These are phyloP conservation scores for Trichomycterus rosablanca DNA, from an alignment of 2,113 vertebrate genomes.

Conservation along the genomic window DNA sequence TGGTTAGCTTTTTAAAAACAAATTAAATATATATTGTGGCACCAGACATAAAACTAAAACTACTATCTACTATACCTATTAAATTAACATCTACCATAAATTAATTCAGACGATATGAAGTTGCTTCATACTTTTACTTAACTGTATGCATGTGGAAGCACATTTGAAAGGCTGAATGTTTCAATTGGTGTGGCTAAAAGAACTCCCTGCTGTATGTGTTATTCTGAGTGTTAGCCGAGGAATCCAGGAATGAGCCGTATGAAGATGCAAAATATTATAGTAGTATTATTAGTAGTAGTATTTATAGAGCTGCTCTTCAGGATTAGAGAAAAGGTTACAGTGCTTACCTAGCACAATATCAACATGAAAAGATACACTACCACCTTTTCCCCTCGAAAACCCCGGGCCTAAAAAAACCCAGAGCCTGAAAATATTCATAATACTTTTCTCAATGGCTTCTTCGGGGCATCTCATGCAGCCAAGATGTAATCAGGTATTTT, in stretches of 20 bases:
- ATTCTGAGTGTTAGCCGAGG: slow-evolving; percentile 5
- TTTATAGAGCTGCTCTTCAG: slow-evolving; percentile 42
- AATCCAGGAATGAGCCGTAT: slow-evolving; percentile 17
- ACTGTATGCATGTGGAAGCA: slow-evolving; percentile 9
- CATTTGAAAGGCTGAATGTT: slow-evolving; percentile 12
- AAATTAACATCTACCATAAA: too few species aligned
- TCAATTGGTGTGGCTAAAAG: slow-evolving; percentile 5
- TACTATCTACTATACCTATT: too few species aligned
- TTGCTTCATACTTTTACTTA: too few species aligned
- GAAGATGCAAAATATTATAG: slow-evolving; percentile 5
- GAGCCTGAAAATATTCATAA: slow-evolving; percentile 18
- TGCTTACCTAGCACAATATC: slow-evolving; percentile 11
- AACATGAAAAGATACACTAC: slow-evolving; percentile 9
- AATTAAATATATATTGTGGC: too few species aligned
- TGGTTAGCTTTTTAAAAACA: too few species aligned
- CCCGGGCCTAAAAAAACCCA: too few species aligned
- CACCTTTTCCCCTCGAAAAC: background rate
- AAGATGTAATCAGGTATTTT: background rate
- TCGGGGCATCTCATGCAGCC: background rate
- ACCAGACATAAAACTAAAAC: too few species aligned
- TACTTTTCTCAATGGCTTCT: slow-evolving; percentile 1
- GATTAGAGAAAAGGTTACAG: slow-evolving; percentile 23
- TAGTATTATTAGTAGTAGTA: slow-evolving; percentile 25
- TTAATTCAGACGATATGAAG: too few species aligned
- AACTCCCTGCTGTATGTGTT: background rate